These are phyloP conservation scores for Nymphalis polychloros DNA, from an alignment of 2,888 invertebrate species.

Conservation along the genomic window DNA sequence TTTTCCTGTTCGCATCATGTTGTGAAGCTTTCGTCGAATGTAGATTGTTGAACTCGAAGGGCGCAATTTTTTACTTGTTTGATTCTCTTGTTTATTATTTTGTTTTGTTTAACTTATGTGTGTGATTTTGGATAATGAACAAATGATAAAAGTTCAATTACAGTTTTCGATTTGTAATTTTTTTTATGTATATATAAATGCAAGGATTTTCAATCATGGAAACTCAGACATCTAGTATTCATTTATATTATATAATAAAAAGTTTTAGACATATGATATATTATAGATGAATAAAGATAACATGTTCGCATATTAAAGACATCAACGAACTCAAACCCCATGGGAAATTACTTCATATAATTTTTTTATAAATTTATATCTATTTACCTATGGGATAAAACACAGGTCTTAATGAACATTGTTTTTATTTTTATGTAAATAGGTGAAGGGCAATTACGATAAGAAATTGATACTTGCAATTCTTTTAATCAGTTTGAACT, in stretches of 20 bases:
- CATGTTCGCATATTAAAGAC: slow-evolving; percentile 43
- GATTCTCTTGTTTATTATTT: background rate
- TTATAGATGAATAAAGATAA: background rate
- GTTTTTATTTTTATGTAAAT: slow-evolving; percentile 9
- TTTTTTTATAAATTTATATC: background rate
- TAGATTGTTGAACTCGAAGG: slow-evolving; percentile 55
- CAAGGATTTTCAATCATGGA: no score
- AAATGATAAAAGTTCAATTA: no score
- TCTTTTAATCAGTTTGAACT: slow-evolving; percentile 24
- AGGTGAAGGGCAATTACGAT: slow-evolving; percentile 31
- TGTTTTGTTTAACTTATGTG: no score
- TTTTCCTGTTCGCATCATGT: slow-evolving; percentile 43
- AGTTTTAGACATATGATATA: no score
- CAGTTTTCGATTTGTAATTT: no score
- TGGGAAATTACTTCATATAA: background rate
- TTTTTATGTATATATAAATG: no score
- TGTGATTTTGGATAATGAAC: no score
- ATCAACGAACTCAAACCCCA: slow-evolving; percentile 30
- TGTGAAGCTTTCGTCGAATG: slow-evolving; percentile 45
- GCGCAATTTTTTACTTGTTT: slow-evolving; percentile 39
- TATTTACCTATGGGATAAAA: slow-evolving; percentile 1
- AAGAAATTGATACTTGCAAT: slow-evolving; percentile 17
- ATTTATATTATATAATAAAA: no score
- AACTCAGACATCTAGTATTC: no score
- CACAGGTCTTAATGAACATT: background rate